Evolutionary conservation across 2,113 vertebrate species (phyloP), one percentile per base, ranked within the genome.

Genomic region (Rhinolophus sinicus): DNA sequence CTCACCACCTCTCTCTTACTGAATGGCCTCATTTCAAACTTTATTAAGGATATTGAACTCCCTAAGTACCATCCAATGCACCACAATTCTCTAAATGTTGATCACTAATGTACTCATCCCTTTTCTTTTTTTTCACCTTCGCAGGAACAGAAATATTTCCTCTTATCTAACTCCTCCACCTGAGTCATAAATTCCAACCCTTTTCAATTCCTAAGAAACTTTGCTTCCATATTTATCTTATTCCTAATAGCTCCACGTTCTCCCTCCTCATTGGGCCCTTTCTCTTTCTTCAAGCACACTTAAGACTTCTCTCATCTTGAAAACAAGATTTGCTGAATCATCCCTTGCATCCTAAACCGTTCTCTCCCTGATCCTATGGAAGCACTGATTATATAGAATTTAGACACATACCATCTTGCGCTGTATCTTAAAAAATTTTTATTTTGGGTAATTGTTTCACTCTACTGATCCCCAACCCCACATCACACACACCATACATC

Each of bases 401-500:
- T 65, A 91, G 19, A 19, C 40, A 65, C n/a, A 92, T 19, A 64
- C 2, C 2, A 30, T 19, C 35, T 84, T 93, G 28, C 35, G 80
- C 11, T 60, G 54, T 56, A 8, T 78, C 52, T 77, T 64, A 38
- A 38, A 47, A n/a, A 4, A 6, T 81, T 73, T 54, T 60, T 44
- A 38, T 60, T 50, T 52, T 28, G 40, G 30, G 10, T 40, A 72
- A 60, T 24, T 70, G 28, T 85, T 67, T 83, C 67, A 92, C 8
- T 11, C 33, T 50, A 54, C n/a, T 7, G 14, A 47, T 16, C 47
- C 28, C 54, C 18, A 8, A 50, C 28, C 35, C 54, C 15, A 28
- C 7, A 0, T 0, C 8, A 35, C 21, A n/a, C 4, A 38, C 52
- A 94, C 14, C 14, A 56, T 4, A 35, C 10, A 60, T 1, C 0